Percentiles rank a stretch among this genome's conserved stretches.
These are phyloP conservation scores for Ceramica pisi DNA, from an alignment of 2,888 invertebrate species.

Conservation along the genomic window DNA sequence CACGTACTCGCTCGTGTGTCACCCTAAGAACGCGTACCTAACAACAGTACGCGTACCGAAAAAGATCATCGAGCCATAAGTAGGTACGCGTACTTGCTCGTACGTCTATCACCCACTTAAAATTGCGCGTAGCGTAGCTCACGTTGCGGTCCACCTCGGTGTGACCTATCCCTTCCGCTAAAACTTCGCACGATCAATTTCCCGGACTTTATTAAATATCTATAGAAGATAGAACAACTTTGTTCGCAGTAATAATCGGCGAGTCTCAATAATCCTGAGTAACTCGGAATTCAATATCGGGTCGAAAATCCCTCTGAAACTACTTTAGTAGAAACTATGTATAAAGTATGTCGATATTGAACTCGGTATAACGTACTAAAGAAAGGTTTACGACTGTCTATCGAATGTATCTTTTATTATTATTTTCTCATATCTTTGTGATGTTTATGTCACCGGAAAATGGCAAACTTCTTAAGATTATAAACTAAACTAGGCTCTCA, in stretches of 20 bases:
- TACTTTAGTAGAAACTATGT: slow-evolving; percentile 14
- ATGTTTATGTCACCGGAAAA: no score
- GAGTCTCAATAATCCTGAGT: slow-evolving; percentile 12
- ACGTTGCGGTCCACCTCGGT: background rate
- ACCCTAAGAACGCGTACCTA: no score
- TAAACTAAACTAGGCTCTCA: no score
- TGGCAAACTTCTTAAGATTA: no score
- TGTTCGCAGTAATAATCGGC: slow-evolving; percentile 11
- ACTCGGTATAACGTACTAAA: slow-evolving; percentile 1
- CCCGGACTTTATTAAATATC: slow-evolving; percentile 15
- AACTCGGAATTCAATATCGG: slow-evolving; percentile 40
- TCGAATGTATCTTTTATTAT: slow-evolving; percentile 17
- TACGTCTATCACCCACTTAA: no score
- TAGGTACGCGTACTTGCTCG: no score
- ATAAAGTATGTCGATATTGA: slow-evolving; percentile 30
- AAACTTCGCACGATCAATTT: slow-evolving; percentile 39
- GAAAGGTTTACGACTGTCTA: slow-evolving; percentile 21
- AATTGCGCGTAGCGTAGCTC: background rate
- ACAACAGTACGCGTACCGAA: no score
- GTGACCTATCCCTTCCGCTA: background rate
- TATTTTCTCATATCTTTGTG: slow-evolving; percentile 5
- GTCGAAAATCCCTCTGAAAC: slow-evolving; percentile 24
- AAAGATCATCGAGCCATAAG: no score
- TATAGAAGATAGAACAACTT: slow-evolving; percentile 28
- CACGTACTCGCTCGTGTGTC: no score